Conservation (phyloP, 1,140 invertebrate species). For the Nomia melanderi region DNA sequence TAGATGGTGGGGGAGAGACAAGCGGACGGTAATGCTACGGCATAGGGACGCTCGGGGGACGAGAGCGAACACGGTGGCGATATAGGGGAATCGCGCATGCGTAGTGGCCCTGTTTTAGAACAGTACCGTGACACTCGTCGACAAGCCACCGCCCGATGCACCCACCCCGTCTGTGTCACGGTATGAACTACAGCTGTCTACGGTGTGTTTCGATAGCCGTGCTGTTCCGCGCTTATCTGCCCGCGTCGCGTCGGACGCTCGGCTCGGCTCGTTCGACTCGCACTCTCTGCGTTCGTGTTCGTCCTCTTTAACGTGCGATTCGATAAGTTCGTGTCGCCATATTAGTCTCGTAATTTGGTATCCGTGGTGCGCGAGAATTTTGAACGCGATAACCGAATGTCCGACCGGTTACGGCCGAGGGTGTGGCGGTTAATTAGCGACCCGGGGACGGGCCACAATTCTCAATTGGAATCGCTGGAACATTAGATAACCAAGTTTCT, state of each 20-base stretch:
- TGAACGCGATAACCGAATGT: background rate
- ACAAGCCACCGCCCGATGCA: conserved; percentile 71
- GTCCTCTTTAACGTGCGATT: background rate
- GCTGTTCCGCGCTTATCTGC: conserved; percentile 16
- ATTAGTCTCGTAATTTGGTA: background rate
- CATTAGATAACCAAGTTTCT: too few species aligned
- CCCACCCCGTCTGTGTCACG: conserved; percentile 49
- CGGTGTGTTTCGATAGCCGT: background rate
- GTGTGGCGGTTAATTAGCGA: background rate
- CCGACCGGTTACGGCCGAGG: background rate
- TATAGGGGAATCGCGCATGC: conserved; percentile 72
- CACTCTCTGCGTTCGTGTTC: too few species aligned
- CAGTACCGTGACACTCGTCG: conserved; percentile 67
- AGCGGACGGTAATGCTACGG: conserved; percentile 8
- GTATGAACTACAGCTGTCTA: conserved; percentile 25
- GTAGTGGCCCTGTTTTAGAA: conserved; percentile 74
- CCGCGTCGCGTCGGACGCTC: background rate
- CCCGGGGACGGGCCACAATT: background rate
- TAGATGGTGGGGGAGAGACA: background rate
- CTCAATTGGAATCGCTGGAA: background rate
- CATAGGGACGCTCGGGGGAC: conserved; percentile 21
- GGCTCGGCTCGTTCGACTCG: too few species aligned
- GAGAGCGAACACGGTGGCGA: conserved; percentile 7
- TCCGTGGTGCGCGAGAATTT: background rate
- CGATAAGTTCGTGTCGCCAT: background rate